These are phyloP conservation scores for Hetaerina americana DNA, from an alignment of 1,140 invertebrate genomes.

Conservation along the genomic window DNA sequence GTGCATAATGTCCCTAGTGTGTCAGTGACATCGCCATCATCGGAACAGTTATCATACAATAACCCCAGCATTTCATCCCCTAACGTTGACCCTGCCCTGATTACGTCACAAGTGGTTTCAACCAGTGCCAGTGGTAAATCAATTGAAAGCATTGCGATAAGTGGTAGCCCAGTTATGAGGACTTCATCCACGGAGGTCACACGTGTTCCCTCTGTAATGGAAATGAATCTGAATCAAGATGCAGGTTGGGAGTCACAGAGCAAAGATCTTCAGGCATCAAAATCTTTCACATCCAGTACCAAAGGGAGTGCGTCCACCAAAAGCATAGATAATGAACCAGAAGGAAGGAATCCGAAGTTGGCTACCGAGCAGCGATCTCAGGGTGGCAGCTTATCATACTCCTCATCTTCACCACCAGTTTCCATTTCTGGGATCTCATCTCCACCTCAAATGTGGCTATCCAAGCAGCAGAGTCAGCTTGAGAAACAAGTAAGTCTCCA, in stretches of 20 bases:
- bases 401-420: not conserved
- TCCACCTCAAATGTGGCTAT: not conserved
- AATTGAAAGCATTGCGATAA: not conserved
- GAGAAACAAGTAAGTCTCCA: conserved; percentile 2
- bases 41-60: not conserved
- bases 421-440: not conserved
- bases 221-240: not conserved
- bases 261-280: not conserved
- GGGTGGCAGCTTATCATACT: not conserved
- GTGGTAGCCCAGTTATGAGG: not conserved
- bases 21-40: not conserved
- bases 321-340: not conserved
- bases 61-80: not conserved
- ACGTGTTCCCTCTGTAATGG: not conserved
- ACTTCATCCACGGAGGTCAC: not conserved
- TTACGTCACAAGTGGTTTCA: not conserved
- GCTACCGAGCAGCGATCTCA: not conserved
- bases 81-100: not conserved
- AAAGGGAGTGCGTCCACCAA: not conserved
- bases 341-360: not conserved
- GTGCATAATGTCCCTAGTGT: not conserved
- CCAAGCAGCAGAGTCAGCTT: not conserved
- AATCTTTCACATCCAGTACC: not conserved
- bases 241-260: not conserved
- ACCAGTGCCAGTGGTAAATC: not conserved